Base-by-base conservation (phyloP, 2,888 invertebrate species). In the Brachynemurus nebulosus region DNA sequence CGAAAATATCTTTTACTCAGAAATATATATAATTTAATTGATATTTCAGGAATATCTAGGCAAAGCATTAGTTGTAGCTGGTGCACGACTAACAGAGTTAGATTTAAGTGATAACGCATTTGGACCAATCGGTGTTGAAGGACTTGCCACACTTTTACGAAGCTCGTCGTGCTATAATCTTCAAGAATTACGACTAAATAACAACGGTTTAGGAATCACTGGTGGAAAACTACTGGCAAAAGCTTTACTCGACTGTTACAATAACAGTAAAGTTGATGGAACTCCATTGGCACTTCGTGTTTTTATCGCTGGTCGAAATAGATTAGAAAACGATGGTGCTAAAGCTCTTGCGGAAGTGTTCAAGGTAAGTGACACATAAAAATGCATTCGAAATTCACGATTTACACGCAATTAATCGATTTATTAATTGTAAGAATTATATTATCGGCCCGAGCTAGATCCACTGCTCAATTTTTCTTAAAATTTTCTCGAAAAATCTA, bases 51-150 rank as follows among this genome's bases (percentile, higher is more conserved):
- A 76, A 59, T 71, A 71, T 46, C 70, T 96, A 0, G 86, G 92
- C 0, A 72, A 72, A 38, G 92, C 90, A 0, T 73, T 98, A 55
- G 85, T 86, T 45, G 58, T 67, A 4, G 88, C 93, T 0, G 79
- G 80, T 0, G 88, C 89, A 0, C 71, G 77, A 2, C 72, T 98
- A 1, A 76, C 78, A 0, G 85, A 88, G 44, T 64, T 98, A 8
- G 93, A 98, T 59, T 71, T 98, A 7, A 95, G 95, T 61, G 96
- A 98, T 65, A 96, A 97, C 64, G 97, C 97, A 0, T 84, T 97
- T 53, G 97, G 96, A 0, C 95, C 96, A 0, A 86, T 92, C 53
- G 97, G 95, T 19, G 86, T 95, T 37, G 76, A 83, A 52, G 93
- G 92, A 0, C 68, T 97, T 8, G 84, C 85, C 0, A 77, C 80